A percentile compares a stretch with the other conserved stretches of the same genome.
These are phyloP conservation scores for Syngnathoides biaculeatus DNA, from an alignment of 2,113 vertebrate genomes.

Conservation along the genomic window DNA sequence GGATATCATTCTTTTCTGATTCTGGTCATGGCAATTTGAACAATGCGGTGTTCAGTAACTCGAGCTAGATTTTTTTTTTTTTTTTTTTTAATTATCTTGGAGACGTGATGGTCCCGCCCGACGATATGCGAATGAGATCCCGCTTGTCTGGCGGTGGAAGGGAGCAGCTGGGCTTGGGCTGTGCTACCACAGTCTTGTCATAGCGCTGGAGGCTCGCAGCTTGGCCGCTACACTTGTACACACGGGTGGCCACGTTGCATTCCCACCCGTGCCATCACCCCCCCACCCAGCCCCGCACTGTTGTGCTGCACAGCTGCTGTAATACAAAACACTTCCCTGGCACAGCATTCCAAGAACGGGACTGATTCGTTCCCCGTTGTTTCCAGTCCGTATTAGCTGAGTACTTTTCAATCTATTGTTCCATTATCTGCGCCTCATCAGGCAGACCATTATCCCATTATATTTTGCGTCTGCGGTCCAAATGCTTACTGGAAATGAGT, in stretches of 20 bases:
- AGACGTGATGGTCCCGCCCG: no score
- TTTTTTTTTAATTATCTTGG: no score
- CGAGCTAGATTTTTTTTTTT: no score
- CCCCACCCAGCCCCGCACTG: no score
- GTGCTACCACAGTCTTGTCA: conserved; percentile 66
- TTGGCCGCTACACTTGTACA: conserved; percentile 44
- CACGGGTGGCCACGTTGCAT: conserved; percentile 46
- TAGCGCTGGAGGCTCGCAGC: conserved; percentile 55
- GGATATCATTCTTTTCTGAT: no score
- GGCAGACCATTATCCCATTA: conserved; percentile 70
- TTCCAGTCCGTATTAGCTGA: conserved; percentile 56
- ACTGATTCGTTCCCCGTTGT: conserved; percentile 10
- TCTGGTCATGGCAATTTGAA: no score
- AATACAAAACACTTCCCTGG: conserved; percentile 40
- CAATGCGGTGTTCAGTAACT: no score
- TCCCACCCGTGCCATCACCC: conserved; percentile 33
- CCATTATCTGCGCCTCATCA: conserved; percentile 69
- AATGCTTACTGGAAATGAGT: conserved; percentile 71
- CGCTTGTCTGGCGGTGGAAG: conserved; percentile 55
- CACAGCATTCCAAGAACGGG: conserved; percentile 8
- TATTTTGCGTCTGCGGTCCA: conserved; percentile 68
- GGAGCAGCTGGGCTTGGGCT: conserved; percentile 67
- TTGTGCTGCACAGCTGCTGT: conserved; percentile 50
- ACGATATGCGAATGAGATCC: conserved; percentile 29
- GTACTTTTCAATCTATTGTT: conserved; percentile 66